phyloP scores from a whole-genome alignment of 2,888 invertebrate species.

The Dascillus cervinus region DNA sequence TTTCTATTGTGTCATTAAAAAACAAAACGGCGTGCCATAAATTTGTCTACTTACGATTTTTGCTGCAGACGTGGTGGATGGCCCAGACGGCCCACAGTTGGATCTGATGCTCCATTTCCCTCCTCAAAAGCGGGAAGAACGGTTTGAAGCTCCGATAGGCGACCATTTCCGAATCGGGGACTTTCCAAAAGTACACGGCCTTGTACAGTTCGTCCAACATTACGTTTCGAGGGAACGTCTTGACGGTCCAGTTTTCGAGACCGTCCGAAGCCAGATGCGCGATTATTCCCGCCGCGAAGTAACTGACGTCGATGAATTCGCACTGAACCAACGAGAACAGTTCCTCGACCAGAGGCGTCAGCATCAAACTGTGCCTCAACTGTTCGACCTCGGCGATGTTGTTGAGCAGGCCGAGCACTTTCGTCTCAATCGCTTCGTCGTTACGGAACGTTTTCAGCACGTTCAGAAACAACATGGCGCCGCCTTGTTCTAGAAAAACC shows the following conservation, averaged over 20 bases:
- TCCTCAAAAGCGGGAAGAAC: slow-evolving; percentile 57
- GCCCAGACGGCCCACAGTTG: slow-evolving; percentile 76
- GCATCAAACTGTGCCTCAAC: slow-evolving; percentile 36
- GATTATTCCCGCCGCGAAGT: slow-evolving; percentile 67
- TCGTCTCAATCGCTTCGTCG: slow-evolving; percentile 64
- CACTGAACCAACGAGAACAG: slow-evolving; percentile 41
- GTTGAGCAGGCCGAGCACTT: slow-evolving; percentile 64
- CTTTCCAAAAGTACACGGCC: slow-evolving; percentile 57
- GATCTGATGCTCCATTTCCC: slow-evolving; percentile 54
- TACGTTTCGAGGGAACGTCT: slow-evolving; percentile 26
- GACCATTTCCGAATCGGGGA: slow-evolving; percentile 68
- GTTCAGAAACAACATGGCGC: slow-evolving; percentile 57
- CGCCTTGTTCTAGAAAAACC: slow-evolving; percentile 60
- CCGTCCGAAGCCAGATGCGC: slow-evolving; percentile 60
- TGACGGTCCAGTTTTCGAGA: slow-evolving; percentile 45
- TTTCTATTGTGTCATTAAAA: no score
- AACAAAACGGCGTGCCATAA: no score
- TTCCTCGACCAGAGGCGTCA: slow-evolving; percentile 25
- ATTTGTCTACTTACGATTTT: slow-evolving; percentile 50
- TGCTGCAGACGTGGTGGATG: slow-evolving; percentile 69
- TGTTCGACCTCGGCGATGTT: slow-evolving; percentile 66
- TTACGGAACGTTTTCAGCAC: slow-evolving; percentile 56
- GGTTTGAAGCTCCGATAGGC: slow-evolving; percentile 65
- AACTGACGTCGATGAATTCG: slow-evolving; percentile 59
- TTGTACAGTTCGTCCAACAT: slow-evolving; percentile 48